Conservation (phyloP, 1,140 invertebrate genomes). For the Hylaeus volcanicus region DNA sequence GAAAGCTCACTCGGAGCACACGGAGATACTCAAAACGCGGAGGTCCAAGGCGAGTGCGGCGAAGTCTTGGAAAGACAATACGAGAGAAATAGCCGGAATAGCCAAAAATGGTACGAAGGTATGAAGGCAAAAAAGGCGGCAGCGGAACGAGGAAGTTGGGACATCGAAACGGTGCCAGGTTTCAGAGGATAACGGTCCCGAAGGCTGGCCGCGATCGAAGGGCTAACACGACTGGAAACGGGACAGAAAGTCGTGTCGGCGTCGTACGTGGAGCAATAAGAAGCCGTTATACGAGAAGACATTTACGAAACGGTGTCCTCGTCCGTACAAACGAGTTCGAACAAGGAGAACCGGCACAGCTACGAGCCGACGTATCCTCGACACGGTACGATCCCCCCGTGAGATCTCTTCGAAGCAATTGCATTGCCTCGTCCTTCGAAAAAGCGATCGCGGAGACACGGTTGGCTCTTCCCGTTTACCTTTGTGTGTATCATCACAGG, state of each 20-base stretch:
- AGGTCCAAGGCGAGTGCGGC: not conserved
- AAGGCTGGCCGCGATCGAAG: conserved; percentile 24
- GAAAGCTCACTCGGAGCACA: not conserved
- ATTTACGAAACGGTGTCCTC: conserved; percentile 57
- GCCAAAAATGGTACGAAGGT: conserved; percentile 5
- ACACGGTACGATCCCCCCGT: conserved; percentile 42
- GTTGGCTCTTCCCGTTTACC: not conserved
- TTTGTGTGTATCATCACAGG: too few relatives aligned
- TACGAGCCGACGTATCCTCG: conserved; percentile 28
- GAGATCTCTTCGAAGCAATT: conserved; percentile 57
- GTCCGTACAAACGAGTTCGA: conserved; percentile 42
- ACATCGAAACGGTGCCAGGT: conserved; percentile 39
- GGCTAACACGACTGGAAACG: conserved; percentile 14
- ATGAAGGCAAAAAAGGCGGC: not conserved
- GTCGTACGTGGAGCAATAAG: conserved; percentile 60
- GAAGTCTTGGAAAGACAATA: not conserved
- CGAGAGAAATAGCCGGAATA: not conserved
- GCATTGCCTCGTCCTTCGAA: conserved; percentile 31
- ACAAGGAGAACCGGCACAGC: conserved; percentile 12
- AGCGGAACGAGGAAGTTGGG: not conserved
- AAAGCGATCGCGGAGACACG: conserved; percentile 40
- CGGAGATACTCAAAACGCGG: not conserved
- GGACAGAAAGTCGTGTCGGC: conserved; percentile 48
- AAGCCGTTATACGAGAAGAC: conserved; percentile 60
- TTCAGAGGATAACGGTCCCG: conserved; percentile 11